Conservation (phyloP, 2,888 invertebrate species). For the Pyrocoelia pectoralis region DNA sequence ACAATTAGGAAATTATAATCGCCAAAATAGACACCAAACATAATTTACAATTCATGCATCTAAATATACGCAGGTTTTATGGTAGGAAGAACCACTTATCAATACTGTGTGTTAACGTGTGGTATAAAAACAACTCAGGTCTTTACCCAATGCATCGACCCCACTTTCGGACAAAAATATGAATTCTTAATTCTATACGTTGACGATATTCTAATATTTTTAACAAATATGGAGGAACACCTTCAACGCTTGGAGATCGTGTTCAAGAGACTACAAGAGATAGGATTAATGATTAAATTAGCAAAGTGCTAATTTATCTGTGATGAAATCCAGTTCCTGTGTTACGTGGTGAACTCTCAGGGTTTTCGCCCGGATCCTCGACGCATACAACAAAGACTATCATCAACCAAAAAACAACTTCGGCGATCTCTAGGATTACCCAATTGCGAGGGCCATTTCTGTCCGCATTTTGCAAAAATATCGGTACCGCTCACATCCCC, state of each 20-base stretch:
- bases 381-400: constrained; percentile 41
- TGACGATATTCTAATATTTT: constrained; percentile 30
- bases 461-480: constrained; percentile 33
- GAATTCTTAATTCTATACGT: constrained; percentile 24
- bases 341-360: constrained; percentile 18
- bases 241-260: constrained; percentile 26
- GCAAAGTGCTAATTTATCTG: constrained; percentile 26
- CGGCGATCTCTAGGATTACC: constrained; percentile 44
- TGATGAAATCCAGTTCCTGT: constrained; percentile 24
- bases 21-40: no score
- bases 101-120: not conserved
- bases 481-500: constrained; percentile 23
- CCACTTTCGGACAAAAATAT: not conserved
- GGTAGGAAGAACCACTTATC: not conserved
- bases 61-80: not conserved
- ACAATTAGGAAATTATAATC: no score
- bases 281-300: constrained; percentile 23
- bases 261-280: constrained; percentile 12
- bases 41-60: no score
- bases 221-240: constrained; percentile 23
- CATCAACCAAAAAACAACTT: constrained; percentile 43
- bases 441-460: constrained; percentile 43
- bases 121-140: not conserved
- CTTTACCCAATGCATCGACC: not conserved
- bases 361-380: constrained; percentile 26